phyloP scores from a whole-genome alignment of 1,140 invertebrate genomes.

The Trichonephila clavata region DNA sequence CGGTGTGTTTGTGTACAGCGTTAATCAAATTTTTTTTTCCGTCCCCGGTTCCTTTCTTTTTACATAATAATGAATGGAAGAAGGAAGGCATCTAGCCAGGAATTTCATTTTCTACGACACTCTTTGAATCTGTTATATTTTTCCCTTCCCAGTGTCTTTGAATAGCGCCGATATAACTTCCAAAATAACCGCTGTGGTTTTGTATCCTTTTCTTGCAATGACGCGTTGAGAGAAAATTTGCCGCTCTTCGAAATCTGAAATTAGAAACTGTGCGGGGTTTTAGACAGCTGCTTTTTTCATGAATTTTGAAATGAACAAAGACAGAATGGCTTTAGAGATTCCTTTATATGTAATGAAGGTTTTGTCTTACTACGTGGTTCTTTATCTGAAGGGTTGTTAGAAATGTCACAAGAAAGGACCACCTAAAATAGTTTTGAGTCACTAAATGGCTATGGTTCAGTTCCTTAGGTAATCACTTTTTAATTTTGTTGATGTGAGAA shows the following conservation, averaged over 20 bases:
- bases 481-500: no score
- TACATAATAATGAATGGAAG: slow-evolving; percentile 40
- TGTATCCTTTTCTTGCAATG: background rate
- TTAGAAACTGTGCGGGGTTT: background rate
- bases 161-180: background rate
- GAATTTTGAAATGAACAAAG: no score
- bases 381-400: no score
- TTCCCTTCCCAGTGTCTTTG: background rate
- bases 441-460: no score
- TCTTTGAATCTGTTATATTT: background rate
- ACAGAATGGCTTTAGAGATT: no score
- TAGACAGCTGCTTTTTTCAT: no score
- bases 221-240: background rate
- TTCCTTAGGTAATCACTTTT: no score
- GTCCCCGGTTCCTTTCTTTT: background rate
- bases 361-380: no score
- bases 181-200: background rate
- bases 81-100: slow-evolving; percentile 45
- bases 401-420: no score
- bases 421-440: no score
- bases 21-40: slow-evolving; percentile 22
- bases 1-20: background rate
- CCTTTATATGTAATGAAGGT: no score
- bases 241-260: background rate
- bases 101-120: slow-evolving; percentile 52